These are phyloP conservation scores for Subanguina moxae DNA, from an alignment of 1,140 invertebrate species.

Conservation along the genomic window DNA sequence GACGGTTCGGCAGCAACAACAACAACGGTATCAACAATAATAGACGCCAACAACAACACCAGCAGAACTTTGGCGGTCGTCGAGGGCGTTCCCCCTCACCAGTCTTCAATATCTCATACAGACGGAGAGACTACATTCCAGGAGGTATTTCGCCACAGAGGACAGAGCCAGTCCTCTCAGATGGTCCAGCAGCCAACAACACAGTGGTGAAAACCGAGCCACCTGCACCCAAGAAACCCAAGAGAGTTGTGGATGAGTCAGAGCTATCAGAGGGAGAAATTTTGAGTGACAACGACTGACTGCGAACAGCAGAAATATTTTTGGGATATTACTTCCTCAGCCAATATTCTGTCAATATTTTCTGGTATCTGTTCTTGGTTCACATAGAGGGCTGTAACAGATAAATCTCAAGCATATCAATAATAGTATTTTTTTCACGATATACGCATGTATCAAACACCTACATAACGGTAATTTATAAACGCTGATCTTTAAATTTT, in stretches of 20 bases:
- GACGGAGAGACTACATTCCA: too few species aligned
- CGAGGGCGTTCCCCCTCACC: not conserved
- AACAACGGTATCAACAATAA: not conserved
- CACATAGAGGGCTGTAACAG: too few species aligned
- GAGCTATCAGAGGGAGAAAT: conserved; percentile 48
- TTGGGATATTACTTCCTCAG: too few species aligned
- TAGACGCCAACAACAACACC: conserved; percentile 21
- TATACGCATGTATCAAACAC: too few species aligned
- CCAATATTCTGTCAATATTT: too few species aligned
- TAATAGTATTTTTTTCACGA: too few species aligned
- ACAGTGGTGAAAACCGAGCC: conserved; percentile 9
- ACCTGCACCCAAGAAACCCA: conserved; percentile 41
- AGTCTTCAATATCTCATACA: too few species aligned
- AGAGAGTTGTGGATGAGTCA: conserved; percentile 44
- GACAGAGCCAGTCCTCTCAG: not conserved
- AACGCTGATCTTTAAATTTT: too few species aligned
- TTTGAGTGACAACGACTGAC: conserved; percentile 47
- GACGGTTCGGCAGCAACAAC: too few species aligned
- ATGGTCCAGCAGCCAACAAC: not conserved
- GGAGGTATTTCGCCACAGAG: not conserved
- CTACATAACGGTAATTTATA: too few species aligned
- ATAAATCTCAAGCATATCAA: too few species aligned
- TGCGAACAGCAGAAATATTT: not conserved
- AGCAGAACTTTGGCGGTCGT: not conserved
- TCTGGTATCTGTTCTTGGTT: too few species aligned